Conservation (phyloP, 2,888 invertebrate genomes). For the Oscheius sp. region DNA sequence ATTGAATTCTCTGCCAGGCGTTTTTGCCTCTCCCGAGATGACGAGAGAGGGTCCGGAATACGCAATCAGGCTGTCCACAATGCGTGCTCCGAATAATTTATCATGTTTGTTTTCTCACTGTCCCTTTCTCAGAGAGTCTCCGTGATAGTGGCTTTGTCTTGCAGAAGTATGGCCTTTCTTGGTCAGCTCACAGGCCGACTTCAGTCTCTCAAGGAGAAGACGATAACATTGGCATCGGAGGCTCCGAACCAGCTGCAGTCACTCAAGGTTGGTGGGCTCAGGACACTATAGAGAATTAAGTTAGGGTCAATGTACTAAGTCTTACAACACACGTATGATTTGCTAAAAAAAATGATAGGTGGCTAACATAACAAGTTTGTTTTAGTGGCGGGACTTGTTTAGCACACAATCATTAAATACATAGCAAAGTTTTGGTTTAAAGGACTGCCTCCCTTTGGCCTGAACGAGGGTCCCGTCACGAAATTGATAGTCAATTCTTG, state of each 20-base stretch:
- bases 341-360: not conserved
- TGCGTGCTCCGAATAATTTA: not conserved
- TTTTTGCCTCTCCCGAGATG: not conserved
- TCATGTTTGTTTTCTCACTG: not conserved
- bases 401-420: too few relatives aligned
- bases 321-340: not conserved
- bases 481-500: too few relatives aligned
- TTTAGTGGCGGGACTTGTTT: not conserved
- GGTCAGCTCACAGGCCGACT: slow-evolving; percentile 64
- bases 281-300: not conserved
- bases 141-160: not conserved
- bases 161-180: slow-evolving; percentile 68
- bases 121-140: not conserved
- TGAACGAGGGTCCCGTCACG: too few relatives aligned
- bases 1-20: slow-evolving; percentile 3
- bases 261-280: slow-evolving; percentile 36
- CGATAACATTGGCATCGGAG: slow-evolving; percentile 50
- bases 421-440: too few relatives aligned
- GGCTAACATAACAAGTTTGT: not conserved
- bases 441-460: too few relatives aligned
- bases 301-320: not conserved
- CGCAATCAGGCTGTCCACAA: not conserved
- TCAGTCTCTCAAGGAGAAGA: slow-evolving; percentile 58
- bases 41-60: not conserved
- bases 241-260: slow-evolving; percentile 47